Conservation (phyloP, 2,888 invertebrate genomes). For the Drosophila picticornis region DNA sequence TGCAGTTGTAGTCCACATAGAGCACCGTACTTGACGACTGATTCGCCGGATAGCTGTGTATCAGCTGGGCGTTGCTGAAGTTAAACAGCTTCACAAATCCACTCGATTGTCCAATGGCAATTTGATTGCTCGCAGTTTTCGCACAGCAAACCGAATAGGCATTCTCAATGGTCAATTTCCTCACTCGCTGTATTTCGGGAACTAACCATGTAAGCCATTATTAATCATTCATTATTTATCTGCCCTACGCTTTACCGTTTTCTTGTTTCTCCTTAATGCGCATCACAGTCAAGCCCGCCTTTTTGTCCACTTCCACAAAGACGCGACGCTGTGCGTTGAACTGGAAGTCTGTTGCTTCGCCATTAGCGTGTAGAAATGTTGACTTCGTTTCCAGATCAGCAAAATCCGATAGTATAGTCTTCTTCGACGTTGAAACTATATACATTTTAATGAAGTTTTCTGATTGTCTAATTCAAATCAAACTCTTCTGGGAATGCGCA, state of each 20-base stretch:
- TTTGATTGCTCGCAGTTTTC: conserved; percentile 79
- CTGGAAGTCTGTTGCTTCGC: conserved; percentile 83
- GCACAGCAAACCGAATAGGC: conserved; percentile 82
- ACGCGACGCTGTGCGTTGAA: conserved; percentile 80
- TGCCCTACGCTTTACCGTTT: conserved; percentile 58
- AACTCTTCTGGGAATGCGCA: not conserved
- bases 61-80: conserved; percentile 73
- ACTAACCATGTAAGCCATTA: conserved; percentile 32
- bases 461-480: conserved; percentile 8
- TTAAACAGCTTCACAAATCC: conserved; percentile 82
- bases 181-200: conserved; percentile 80
- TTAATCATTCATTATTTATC: not conserved
- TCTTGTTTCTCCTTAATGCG: conserved; percentile 76
- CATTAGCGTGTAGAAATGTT: conserved; percentile 76
- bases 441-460: conserved; percentile 70
- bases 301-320: conserved; percentile 83
- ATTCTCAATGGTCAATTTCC: conserved; percentile 82
- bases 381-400: conserved; percentile 81
- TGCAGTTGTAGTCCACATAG: conserved; percentile 83
- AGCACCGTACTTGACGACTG: conserved; percentile 78
- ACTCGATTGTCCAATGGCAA: conserved; percentile 83
- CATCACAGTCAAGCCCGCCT: conserved; percentile 82
- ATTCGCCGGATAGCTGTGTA: conserved; percentile 82
- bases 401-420: conserved; percentile 82
- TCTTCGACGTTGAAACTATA: conserved; percentile 82